Conservation (phyloP, 2,113 vertebrate species). For the Lynx canadensis region DNA sequence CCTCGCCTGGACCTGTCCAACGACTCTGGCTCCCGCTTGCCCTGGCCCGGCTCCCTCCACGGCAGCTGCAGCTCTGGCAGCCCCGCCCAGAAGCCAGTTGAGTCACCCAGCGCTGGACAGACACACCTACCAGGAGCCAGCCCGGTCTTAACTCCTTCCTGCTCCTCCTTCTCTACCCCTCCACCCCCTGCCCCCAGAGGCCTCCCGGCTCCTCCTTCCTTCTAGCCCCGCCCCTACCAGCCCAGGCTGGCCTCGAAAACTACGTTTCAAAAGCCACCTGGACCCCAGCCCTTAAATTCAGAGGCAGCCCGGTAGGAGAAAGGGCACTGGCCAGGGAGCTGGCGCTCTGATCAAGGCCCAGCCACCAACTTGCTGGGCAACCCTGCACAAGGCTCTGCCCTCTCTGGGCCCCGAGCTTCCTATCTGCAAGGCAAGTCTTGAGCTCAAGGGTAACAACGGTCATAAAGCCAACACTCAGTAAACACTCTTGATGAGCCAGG, state of each 20-base stretch:
- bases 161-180: background rate
- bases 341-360: background rate
- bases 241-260: background rate
- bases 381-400: background rate
- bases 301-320: background rate
- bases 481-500: background rate
- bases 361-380: background rate
- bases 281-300: conserved; percentile 11
- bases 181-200: background rate
- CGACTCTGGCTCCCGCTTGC: background rate
- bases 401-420: background rate
- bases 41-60: background rate
- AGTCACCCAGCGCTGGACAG: conserved; percentile 77
- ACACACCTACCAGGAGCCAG: conserved; percentile 77
- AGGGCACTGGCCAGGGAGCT: background rate
- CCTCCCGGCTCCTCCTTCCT: background rate
- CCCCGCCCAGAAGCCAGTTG: conserved; percentile 79
- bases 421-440: background rate
- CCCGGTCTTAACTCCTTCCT: conserved; percentile 75
- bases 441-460: background rate
- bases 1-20: conserved; percentile 65
- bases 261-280: conserved; percentile 49
- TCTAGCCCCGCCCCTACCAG: background rate
- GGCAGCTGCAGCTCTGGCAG: conserved; percentile 68
- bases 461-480: background rate